These are phyloP conservation scores for Sialia sialis DNA, from an alignment of 2,113 vertebrate genomes.

Conservation along the genomic window DNA sequence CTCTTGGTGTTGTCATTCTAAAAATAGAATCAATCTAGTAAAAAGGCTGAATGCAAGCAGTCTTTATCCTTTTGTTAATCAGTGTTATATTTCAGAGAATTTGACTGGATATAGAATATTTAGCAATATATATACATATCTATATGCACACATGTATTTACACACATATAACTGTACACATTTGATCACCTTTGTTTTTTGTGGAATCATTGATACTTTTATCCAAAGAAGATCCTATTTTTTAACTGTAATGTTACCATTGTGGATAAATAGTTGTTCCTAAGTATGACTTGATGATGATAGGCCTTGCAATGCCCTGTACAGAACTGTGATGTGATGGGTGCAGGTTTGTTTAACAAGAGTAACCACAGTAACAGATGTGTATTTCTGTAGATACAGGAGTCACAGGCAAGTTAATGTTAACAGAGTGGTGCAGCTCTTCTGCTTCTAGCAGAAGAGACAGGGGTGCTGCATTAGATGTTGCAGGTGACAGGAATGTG, in stretches of 20 bases:
- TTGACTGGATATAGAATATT: background rate
- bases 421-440: background rate
- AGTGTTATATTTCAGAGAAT: background rate
- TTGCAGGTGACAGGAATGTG: background rate
- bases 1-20: background rate
- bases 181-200: background rate
- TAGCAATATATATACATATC: background rate
- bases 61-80: background rate
- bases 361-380: background rate
- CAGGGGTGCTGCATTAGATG: background rate
- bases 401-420: background rate
- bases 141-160: background rate
- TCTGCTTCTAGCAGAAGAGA: background rate
- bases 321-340: background rate
- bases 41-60: background rate
- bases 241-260: background rate
- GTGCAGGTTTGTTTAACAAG: background rate
- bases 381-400: background rate
- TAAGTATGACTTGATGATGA: background rate
- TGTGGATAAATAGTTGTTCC: background rate
- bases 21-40: background rate
- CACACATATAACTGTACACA: rapidly evolving
- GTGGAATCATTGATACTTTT: background rate
- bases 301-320: background rate
- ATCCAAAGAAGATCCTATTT: background rate